These are phyloP conservation scores for Petroica traversi DNA, from an alignment of 2,113 vertebrate genomes.

Conservation along the genomic window DNA sequence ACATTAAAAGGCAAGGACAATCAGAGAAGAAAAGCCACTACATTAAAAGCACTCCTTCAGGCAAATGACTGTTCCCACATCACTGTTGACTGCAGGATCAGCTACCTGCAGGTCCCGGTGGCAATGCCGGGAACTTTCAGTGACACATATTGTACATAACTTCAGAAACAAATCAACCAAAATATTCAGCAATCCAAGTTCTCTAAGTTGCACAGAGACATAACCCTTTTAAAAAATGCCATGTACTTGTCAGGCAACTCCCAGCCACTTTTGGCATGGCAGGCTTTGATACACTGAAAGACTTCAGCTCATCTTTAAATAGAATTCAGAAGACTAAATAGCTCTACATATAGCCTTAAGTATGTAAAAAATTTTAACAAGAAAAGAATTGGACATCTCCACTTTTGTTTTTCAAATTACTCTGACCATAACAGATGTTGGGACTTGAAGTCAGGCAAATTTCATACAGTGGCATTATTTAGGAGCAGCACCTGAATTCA, in stretches of 20 bases:
- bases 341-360: neutral
- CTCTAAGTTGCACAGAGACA: neutral
- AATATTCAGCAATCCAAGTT: neutral
- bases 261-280: neutral
- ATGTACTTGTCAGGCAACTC: neutral
- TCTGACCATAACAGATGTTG: neutral
- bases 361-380: neutral
- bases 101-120: neutral
- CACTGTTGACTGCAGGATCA: neutral
- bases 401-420: neutral
- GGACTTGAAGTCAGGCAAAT: neutral
- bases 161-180: neutral
- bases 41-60: neutral
- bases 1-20: neutral
- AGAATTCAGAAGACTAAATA: neutral
- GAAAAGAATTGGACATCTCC: neutral
- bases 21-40: neutral
- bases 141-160: neutral
- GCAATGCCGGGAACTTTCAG: neutral
- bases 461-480: neutral
- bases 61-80: accelerated
- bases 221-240: neutral
- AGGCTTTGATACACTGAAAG: neutral
- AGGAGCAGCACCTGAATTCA: neutral
- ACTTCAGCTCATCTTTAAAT: neutral